These are phyloP conservation scores for Luperina nickerlii DNA, from an alignment of 2,888 invertebrate species.

Conservation along the genomic window DNA sequence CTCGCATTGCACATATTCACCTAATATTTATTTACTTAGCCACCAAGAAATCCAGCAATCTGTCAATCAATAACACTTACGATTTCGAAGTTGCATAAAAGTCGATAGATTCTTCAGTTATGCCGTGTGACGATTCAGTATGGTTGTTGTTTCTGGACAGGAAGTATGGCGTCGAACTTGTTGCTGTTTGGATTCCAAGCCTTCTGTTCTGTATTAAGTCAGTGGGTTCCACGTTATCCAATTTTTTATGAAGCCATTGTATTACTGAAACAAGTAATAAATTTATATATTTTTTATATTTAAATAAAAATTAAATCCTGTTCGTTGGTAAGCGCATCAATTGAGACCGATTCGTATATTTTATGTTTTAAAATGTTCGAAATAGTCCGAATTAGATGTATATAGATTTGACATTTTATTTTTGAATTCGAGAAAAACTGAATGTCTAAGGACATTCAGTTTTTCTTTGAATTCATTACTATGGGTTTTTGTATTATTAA, in stretches of 20 bases:
- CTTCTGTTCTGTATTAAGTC: constrained; percentile 68
- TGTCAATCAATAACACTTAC: constrained; percentile 71
- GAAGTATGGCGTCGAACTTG: constrained; percentile 85
- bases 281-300: background rate
- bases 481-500: background rate
- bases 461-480: no score
- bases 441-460: no score
- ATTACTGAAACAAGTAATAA: constrained; percentile 80
- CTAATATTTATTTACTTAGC: background rate
- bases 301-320: background rate
- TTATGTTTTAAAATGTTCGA: background rate
- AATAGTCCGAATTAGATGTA: background rate
- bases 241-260: constrained; percentile 88
- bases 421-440: background rate
- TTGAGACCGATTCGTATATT: background rate
- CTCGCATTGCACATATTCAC: background rate
- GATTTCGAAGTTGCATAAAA: constrained; percentile 85
- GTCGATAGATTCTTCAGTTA: constrained; percentile 85
- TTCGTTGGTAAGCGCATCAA: background rate
- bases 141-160: constrained; percentile 74
- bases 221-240: constrained; percentile 78
- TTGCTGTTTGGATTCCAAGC: constrained; percentile 70
- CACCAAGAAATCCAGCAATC: background rate
- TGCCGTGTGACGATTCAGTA: constrained; percentile 73
- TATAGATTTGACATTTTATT: background rate